A percentile compares a stretch with the other conserved stretches of the same genome.
phyloP scores from a whole-genome alignment of 2,113 vertebrate species.

The Hipposideros armiger region DNA sequence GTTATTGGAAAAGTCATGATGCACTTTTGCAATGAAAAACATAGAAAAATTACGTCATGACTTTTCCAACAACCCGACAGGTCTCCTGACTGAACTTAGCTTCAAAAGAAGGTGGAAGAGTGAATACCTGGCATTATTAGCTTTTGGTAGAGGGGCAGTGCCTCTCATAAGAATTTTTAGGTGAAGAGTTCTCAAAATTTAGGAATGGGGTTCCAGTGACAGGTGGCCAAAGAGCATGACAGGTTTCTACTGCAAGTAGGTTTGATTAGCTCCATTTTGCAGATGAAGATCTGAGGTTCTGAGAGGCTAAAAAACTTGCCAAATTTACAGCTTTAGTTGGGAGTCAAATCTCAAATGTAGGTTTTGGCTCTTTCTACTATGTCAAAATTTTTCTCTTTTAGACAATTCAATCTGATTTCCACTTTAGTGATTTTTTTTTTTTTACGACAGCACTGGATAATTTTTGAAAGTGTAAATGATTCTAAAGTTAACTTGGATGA shows the following conservation, averaged over 20 bases:
- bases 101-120: not conserved
- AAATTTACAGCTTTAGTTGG: slow-evolving; percentile 50
- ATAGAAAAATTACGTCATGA: too few species aligned
- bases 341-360: slow-evolving; percentile 34
- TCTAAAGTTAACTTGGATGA: slow-evolving; percentile 71
- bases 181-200: not conserved
- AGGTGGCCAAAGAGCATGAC: not conserved
- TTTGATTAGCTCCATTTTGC: slow-evolving; percentile 26
- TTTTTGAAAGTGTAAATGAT: slow-evolving; percentile 76
- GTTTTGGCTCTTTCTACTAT: slow-evolving; percentile 66
- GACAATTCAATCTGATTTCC: slow-evolving; percentile 69
- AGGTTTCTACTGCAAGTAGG: not conserved
- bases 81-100: not conserved
- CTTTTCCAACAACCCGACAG: too few species aligned
- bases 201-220: not conserved
- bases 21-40: too few species aligned
- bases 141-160: not conserved
- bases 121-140: not conserved
- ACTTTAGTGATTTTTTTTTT: slow-evolving; percentile 50
- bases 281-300: slow-evolving; percentile 24
- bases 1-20: too few species aligned
- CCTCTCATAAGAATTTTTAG: not conserved
- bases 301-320: not conserved
- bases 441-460: slow-evolving; percentile 46
- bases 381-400: slow-evolving; percentile 70